Evolutionary conservation across 2,797 vertebrate genomes (phyloP).

Genomic region (Micromesistius poutassou): DNA sequence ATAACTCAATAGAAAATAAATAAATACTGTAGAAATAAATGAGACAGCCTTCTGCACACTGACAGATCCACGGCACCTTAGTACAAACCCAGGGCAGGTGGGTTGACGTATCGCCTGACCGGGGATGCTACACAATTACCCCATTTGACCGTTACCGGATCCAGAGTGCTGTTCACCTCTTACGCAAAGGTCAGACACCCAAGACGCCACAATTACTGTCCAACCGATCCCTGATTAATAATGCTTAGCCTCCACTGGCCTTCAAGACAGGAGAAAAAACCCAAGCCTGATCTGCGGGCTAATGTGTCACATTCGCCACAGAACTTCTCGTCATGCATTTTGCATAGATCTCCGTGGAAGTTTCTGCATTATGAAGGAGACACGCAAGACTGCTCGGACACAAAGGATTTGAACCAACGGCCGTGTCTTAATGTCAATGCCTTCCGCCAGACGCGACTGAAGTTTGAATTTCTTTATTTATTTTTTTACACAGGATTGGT

Average conservation of each 20-base stretch:
- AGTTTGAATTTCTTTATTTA: neutral
- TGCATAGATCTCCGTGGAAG: slow-evolving; percentile 61
- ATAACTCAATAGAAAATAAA: neutral
- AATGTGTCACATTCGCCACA: slow-evolving; percentile 2
- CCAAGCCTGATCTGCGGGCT: neutral
- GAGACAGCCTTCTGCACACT: neutral
- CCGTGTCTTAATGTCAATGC: neutral
- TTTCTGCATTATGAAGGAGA: slow-evolving; percentile 71
- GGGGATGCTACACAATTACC: slow-evolving; percentile 13
- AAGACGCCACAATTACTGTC: slow-evolving; percentile 47
- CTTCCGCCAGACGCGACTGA: neutral
- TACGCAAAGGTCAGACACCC: slow-evolving; percentile 52
- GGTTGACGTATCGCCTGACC: slow-evolving; percentile 3
- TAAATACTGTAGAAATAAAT: neutral
- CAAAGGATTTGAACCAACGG: slow-evolving; percentile 24
- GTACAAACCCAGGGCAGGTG: neutral
- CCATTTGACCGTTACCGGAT: slow-evolving; percentile 27
- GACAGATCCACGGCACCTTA: neutral
- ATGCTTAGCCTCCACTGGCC: slow-evolving; percentile 49
- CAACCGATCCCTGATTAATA: slow-evolving; percentile 50
- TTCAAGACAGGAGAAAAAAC: slow-evolving; percentile 20
- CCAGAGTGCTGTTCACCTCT: slow-evolving; percentile 32
- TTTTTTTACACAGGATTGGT: neutral
- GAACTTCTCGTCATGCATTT: slow-evolving; percentile 59
- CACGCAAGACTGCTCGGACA: slow-evolving; percentile 58